A percentile compares a stretch with the other conserved stretches of the same genome.
These are phyloP conservation scores for Arctocebus calabarensis DNA, from an alignment of 2,797 vertebrate genomes.

Conservation along the genomic window DNA sequence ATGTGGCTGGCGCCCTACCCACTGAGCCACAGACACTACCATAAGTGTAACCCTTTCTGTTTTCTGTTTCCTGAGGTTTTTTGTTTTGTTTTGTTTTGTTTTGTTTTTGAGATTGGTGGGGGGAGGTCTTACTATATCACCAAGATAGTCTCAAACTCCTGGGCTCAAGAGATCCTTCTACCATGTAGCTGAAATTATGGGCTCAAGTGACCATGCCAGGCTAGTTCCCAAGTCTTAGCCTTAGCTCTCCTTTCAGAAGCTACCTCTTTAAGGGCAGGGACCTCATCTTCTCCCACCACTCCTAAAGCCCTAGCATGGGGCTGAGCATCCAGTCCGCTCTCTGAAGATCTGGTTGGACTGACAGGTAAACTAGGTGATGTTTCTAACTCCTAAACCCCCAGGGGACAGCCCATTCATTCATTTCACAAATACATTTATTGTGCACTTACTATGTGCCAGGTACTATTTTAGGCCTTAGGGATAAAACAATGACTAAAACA, in stretches of 20 bases:
- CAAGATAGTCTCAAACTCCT: background rate
- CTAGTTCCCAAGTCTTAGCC: background rate
- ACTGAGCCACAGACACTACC: too few species aligned
- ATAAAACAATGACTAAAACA: constrained; percentile 16
- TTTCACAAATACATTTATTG: constrained; percentile 35
- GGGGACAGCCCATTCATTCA: background rate
- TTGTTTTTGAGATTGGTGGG: background rate
- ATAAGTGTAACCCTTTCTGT: background rate
- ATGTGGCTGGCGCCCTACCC: too few species aligned
- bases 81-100: too few species aligned
- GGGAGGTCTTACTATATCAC: background rate
- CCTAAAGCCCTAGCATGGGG: background rate
- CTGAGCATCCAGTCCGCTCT: background rate
- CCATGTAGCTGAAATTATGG: background rate
- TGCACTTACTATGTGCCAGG: background rate
- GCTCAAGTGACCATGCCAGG: background rate
- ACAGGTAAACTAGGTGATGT: background rate
- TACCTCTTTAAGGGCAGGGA: background rate
- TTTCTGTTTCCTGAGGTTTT: background rate
- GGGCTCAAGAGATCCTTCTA: background rate
- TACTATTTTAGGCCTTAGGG: constrained; percentile 29
- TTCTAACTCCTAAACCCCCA: constrained; percentile 28
- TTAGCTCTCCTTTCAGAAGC: background rate
- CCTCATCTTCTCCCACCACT: background rate
- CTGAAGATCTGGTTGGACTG: background rate